A percentile compares a stretch with the other conserved stretches of the same genome.
phyloP scores from a whole-genome alignment of 2,113 vertebrate genomes.

The Isichthys henryi region DNA sequence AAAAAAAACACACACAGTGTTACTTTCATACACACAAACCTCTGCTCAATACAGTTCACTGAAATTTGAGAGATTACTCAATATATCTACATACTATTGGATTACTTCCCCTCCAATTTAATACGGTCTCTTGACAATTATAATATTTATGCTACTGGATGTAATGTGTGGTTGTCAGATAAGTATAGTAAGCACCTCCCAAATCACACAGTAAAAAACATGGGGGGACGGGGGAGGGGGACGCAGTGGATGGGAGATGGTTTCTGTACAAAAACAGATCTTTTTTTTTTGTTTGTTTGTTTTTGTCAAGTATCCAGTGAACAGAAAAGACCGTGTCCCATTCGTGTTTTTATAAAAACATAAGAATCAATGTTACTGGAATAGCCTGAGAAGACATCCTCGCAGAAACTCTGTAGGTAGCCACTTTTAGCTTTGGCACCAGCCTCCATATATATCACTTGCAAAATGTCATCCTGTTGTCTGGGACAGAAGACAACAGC shows the following conservation, averaged over 20 bases:
- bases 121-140: not conserved
- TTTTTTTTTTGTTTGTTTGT: not conserved
- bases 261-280: not conserved
- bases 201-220: not conserved
- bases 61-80: not conserved
- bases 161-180: not conserved
- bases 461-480: not conserved
- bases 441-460: not conserved
- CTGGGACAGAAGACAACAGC: conserved; percentile 3
- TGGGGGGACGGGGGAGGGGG: not conserved
- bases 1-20: not conserved
- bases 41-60: not conserved
- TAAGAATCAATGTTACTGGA: not conserved
- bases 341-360: not conserved
- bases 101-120: not conserved
- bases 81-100: not conserved
- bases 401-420: not conserved
- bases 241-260: not conserved
- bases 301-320: not conserved
- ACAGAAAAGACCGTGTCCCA: not conserved
- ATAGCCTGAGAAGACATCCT: not conserved
- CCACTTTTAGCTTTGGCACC: not conserved
- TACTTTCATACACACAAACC: not conserved
- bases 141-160: not conserved
- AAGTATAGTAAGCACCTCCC: not conserved